phyloP scores from a whole-genome alignment of 1,140 invertebrate species.

The Listronotus bonariensis region DNA sequence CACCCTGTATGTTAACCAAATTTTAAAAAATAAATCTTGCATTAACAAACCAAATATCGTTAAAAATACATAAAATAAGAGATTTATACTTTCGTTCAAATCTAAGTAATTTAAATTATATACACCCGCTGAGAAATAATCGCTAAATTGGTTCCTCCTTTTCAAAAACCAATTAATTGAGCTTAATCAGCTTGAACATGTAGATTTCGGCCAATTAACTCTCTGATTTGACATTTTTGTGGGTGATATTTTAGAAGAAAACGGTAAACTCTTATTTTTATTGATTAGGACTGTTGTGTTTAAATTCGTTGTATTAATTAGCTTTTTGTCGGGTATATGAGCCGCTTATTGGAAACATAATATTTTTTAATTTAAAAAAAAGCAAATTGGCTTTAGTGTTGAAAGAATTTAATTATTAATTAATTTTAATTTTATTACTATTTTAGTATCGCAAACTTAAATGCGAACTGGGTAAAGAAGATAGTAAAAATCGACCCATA shows the following conservation, averaged over 20 bases:
- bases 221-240: conserved; percentile 19
- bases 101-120: conserved; percentile 22
- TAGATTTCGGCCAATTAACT: conserved; percentile 25
- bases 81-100: conserved; percentile 9
- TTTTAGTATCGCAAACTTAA: too few relatives aligned
- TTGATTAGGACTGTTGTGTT: background rate
- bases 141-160: conserved; percentile 23
- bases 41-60: background rate
- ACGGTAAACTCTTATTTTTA: conserved; percentile 7
- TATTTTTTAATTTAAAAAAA: too few relatives aligned
- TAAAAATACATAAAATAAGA: conserved; percentile 7
- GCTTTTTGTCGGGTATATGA: too few relatives aligned
- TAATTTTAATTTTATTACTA: too few relatives aligned
- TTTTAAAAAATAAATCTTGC: too few relatives aligned
- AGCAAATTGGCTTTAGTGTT: too few relatives aligned
- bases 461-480: too few relatives aligned
- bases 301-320: background rate
- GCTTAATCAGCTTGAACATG: conserved; percentile 19
- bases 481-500: too few relatives aligned
- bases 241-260: conserved; percentile 6
- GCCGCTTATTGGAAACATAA: too few relatives aligned
- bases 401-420: too few relatives aligned
- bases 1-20: too few relatives aligned
- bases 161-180: conserved; percentile 18
- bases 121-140: conserved; percentile 21